Conservation (phyloP, 2,888 invertebrate species). For the Flexamia atlantica region DNA sequence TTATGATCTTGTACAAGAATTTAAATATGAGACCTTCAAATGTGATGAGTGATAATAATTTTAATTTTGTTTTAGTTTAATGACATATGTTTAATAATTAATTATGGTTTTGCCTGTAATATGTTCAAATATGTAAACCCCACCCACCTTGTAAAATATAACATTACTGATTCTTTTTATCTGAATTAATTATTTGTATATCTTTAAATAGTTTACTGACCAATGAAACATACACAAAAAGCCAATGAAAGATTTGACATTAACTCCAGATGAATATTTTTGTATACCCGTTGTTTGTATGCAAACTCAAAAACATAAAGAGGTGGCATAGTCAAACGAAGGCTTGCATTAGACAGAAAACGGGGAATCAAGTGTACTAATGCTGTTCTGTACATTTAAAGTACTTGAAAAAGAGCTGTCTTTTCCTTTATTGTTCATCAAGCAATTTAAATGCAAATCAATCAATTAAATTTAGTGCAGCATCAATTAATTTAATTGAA, state of each 20-base stretch:
- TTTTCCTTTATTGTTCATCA: no score
- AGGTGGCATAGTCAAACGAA: no score
- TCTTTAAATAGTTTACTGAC: no score
- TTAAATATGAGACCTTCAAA: conserved; percentile 1
- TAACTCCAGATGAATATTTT: background rate
- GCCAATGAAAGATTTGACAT: no score
- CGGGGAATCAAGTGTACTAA: no score
- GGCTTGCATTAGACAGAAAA: no score
- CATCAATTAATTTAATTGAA: no score
- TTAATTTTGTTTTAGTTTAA: background rate
- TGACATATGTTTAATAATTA: background rate
- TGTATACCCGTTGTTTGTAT: background rate
- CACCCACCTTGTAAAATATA: background rate
- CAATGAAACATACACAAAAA: no score
- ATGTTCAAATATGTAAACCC: background rate
- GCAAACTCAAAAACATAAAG: background rate
- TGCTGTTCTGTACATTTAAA: no score
- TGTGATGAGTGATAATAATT: background rate
- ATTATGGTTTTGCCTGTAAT: background rate
- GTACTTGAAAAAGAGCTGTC: no score
- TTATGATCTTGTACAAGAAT: background rate
- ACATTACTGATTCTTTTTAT: background rate
- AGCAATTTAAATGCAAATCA: no score
- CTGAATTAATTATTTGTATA: background rate
- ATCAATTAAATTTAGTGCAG: no score